Evolutionary conservation across 2,888 invertebrate genomes (phyloP), one percentile per base, ranked within the genome.

Genomic region (Spilarctia lutea): DNA sequence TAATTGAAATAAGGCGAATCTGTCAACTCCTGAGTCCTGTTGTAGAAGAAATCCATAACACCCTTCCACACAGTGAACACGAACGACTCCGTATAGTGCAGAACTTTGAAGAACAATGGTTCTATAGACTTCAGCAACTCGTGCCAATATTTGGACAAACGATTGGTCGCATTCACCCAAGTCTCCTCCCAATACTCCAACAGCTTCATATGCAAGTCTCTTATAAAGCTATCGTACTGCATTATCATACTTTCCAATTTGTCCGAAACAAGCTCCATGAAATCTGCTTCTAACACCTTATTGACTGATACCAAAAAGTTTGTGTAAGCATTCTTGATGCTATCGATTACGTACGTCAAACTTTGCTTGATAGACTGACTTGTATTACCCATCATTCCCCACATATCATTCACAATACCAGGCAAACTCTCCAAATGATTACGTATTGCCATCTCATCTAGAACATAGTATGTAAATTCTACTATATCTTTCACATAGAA

Each of bases 331-430:
- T 93, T 96, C 88, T 97, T 98, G 0, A 98, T 96, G 77, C 97
- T 96, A 78, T 98, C 97, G 0, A 98, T 97, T 0, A 98, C 96
- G 97, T 97, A 98, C 0, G 97, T 92, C 18, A 98, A 93, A 81
- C 98, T 98, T 80, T 97, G 97, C 68, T 98, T 97, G 33, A 98
- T 96, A 0, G 98, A 98, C 81, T 97, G 96, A 16, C 98, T 98
- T 0, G 98, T 98, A 73, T 98, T 98, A 0, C 98, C 98, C 98
- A 98, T 98, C 84, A 98, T 97, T 10, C 98, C 97, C 98, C 98
- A 98, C 87, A 98, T 96, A 90, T 98, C 98, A 69, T 97, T 97
- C 0, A 98, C 96, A 39, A 98, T 98, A 68, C 97, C 97, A 0
- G 98, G 98, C 71, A 98, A 88, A 0, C 97, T 97, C 84, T 98